These are phyloP conservation scores for Episyrphus balteatus DNA, from an alignment of 1,140 invertebrate genomes.

Conservation along the genomic window DNA sequence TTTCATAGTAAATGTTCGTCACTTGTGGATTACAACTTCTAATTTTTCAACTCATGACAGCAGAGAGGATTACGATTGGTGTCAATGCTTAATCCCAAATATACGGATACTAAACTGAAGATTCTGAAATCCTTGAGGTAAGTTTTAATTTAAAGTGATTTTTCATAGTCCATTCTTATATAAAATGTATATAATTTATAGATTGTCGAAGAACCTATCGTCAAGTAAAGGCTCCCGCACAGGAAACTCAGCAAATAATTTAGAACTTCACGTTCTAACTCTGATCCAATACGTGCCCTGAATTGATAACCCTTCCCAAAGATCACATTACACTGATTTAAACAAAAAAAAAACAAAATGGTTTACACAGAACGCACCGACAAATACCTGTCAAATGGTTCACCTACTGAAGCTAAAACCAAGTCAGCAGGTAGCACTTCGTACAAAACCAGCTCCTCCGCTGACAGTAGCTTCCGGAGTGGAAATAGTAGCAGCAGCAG, in stretches of 20 bases:
- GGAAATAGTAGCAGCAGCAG: conserved; percentile 9
- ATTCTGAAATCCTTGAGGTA: conserved; percentile 24
- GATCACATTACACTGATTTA: background rate
- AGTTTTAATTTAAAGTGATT: background rate
- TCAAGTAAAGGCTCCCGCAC: conserved; percentile 55
- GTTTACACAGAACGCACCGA: conserved; percentile 30
- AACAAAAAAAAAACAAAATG: conserved; percentile 16
- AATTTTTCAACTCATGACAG: too few species aligned
- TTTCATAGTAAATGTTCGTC: too few species aligned
- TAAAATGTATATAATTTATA: too few species aligned
- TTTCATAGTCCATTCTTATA: background rate
- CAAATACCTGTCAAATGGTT: conserved; percentile 9
- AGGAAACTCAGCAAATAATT: conserved; percentile 57
- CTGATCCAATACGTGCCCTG: conserved; percentile 63
- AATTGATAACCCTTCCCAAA: conserved; percentile 6
- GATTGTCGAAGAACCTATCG: conserved; percentile 52
- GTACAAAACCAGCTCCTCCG: background rate
- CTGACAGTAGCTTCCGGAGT: conserved; percentile 1
- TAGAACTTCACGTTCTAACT: conserved; percentile 63
- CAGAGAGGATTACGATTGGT: conserved; percentile 19
- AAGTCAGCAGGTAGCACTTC: background rate
- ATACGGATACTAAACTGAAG: conserved; percentile 21
- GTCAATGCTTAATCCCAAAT: conserved; percentile 34
- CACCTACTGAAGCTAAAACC: conserved; percentile 4
- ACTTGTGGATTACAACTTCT: too few species aligned